Evolutionary conservation across 2,113 vertebrate species (phyloP), one percentile per base, ranked within the genome.

Genomic region (Mesembrinibis cayennensis): DNA sequence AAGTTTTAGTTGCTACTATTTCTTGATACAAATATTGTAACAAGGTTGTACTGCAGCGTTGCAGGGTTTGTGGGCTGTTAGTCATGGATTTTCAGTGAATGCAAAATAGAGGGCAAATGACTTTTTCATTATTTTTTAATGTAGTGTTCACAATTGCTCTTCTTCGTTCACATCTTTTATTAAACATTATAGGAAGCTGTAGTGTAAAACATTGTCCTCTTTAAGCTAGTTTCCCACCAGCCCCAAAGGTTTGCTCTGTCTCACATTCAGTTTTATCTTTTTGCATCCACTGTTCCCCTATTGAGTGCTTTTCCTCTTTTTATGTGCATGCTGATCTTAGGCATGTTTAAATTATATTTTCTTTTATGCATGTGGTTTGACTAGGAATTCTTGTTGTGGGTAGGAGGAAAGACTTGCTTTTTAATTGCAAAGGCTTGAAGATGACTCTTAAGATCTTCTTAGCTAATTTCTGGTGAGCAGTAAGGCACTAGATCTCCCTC

Each of bases 151-250:
- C 49, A 92, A 26, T 76, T 74, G 34, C 11, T 82, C 20, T 32
- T 30, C 14, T 63, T 58, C 3, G 4, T 53, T 40, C 16, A 61
- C 79, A 81, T 83, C n/a, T 95, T 87, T 91, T 91, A 83, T 85
- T 95, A 80, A 97, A 72, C 56, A 47, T 91, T 66, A 91, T 78
- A 63, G 86, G 76, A 96, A 76, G 36, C 53, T n/a, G 27, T 36
- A 30, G 56, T 38, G 29, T 87, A 76, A 95, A 87, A 87, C 55
- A 23, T 0, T 44, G 21, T 71, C 73, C 45, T 97, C 58, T 92
- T 96, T 95, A 96, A 97, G 94, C 27, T 88, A 59, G 69, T 93
- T 97, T 92, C 91, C 92, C 92, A 87, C 91, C 27, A 93, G 61
- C 52, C 56, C 52, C 49, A 53, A 82, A 85, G 70, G 30, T 91